phyloP scores from a whole-genome alignment of 2,113 vertebrate genomes.

The Chlorodrepanis virens region DNA sequence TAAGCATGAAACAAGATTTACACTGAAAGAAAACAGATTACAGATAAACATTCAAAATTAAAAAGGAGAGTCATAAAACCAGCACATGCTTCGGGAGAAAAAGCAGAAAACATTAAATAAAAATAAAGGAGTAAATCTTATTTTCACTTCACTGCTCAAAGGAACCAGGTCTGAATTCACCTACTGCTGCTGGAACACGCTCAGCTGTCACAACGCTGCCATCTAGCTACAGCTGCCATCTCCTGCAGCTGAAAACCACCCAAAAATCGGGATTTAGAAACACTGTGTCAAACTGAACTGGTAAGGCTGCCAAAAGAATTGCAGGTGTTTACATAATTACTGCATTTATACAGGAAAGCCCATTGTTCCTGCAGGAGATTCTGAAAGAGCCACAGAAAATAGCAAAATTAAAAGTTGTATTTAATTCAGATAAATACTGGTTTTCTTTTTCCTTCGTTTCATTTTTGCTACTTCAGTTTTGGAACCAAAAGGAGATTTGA shows the following conservation, averaged over 20 bases:
- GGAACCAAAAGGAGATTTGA: not conserved
- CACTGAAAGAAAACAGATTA: conserved; percentile 10
- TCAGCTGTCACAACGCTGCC: conserved; percentile 15
- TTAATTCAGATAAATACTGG: not conserved
- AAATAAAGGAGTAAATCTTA: conserved; percentile 14
- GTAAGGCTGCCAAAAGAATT: not conserved
- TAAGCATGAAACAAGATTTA: conserved; percentile 17
- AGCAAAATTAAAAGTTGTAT: not conserved
- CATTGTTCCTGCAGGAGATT: not conserved
- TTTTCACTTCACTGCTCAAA: not conserved
- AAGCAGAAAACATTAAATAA: not conserved
- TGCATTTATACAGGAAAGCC: not conserved
- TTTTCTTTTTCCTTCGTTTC: not conserved
- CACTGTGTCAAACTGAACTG: not conserved
- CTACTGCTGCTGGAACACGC: not conserved
- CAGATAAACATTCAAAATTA: conserved; percentile 2
- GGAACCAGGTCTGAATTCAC: not conserved
- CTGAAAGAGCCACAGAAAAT: not conserved
- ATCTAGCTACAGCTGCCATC: not conserved
- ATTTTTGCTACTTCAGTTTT: not conserved
- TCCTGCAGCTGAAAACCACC: not conserved
- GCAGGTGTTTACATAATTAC: not conserved
- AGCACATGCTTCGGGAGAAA: not conserved
- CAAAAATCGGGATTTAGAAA: fast-evolving
- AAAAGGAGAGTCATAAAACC: conserved; percentile 1